phyloP scores from a whole-genome alignment of 2,888 invertebrate genomes.

The Andrena camellia region DNA sequence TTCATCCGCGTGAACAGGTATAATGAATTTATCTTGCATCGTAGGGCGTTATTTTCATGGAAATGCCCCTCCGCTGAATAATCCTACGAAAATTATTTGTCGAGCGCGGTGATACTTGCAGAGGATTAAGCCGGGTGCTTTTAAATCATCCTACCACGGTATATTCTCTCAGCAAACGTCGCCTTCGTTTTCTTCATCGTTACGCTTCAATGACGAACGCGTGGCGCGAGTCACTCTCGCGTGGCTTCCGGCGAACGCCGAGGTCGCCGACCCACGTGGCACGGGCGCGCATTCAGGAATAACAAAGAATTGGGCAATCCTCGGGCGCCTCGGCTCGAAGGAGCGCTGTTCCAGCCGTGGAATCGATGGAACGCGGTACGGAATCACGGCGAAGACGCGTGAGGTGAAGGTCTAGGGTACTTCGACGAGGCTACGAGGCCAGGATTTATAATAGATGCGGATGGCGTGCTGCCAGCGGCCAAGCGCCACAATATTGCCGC shows the following conservation, averaged over 20 bases:
- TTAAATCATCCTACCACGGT: too few species aligned
- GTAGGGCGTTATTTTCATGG: not conserved
- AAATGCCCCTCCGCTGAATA: constrained; percentile 16
- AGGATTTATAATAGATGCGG: constrained; percentile 74
- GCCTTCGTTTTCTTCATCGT: not conserved
- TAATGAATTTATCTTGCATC: constrained; percentile 40
- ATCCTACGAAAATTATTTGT: constrained; percentile 1
- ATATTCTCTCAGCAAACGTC: not conserved
- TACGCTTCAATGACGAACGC: not conserved
- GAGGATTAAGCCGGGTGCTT: too few species aligned
- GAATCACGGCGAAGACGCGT: constrained; percentile 35
- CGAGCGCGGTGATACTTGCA: not conserved
- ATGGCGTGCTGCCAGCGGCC: constrained; percentile 70
- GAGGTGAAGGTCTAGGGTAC: constrained; percentile 75
- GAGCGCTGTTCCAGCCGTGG: constrained; percentile 4
- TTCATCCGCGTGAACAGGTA: constrained; percentile 37
- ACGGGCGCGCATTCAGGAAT: not conserved
- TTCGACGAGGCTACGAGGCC: constrained; percentile 55
- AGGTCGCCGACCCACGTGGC: not conserved
- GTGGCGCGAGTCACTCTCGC: not conserved
- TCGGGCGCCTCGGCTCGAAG: not conserved
- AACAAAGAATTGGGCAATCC: not conserved
- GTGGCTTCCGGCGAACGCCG: not conserved
- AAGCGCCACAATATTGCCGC: constrained; percentile 74
- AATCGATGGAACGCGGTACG: constrained; percentile 30